Base-by-base conservation (phyloP, 2,113 vertebrate genomes). In the Dipodomys ordii region DNA sequence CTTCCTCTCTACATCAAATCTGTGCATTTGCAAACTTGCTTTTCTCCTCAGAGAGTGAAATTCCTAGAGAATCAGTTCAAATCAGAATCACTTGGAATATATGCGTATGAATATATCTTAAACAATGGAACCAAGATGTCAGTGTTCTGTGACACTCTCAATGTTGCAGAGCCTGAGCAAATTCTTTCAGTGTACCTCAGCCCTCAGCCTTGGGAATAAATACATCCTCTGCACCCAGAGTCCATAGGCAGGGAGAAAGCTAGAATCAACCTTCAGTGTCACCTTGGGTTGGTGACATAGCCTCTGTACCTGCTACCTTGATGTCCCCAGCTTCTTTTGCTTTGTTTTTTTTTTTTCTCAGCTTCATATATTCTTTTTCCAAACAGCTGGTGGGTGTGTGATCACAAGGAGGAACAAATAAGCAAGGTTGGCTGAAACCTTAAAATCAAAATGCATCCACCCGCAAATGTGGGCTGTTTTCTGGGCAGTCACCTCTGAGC, bases 371-470 rank as follows among this genome's bases (percentile, higher is more conserved):
- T 94, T 88, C 76, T 92, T 71, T 90, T 86, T 7, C 65, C 0
- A 27, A 92, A 90, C 35, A 91, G 57, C 78, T 92, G 64, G 46
- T 90, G 60, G 39, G 57, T 84, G 10, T 82, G 60, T 28, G 28
- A 64, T 89, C 69, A 57, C 35, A 93, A 78, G 73, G 88, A 87
- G 74, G 77, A 95, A 32, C 72, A 92, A 69, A 82, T 65, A 78
- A 84, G 69, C 46, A 95, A 64, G 68, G 39, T 92, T 87, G 28
- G n/a, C 44, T 19, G 28, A 93, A 91, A 78, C 22, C 60, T 87
- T 91, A 60, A 96, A 82, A 71, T 81, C 76, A 92, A 83, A 87
- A 79, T 27, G 30, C 83, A 78, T 84, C 7, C 25, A 23, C 28
- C 39, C 16, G 28, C 2, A 3, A 69, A 86, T 1, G 20, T 53